phyloP scores from a whole-genome alignment of 64 coral and sea anemone genomes.

The Pocillopora verrucosa region DNA sequence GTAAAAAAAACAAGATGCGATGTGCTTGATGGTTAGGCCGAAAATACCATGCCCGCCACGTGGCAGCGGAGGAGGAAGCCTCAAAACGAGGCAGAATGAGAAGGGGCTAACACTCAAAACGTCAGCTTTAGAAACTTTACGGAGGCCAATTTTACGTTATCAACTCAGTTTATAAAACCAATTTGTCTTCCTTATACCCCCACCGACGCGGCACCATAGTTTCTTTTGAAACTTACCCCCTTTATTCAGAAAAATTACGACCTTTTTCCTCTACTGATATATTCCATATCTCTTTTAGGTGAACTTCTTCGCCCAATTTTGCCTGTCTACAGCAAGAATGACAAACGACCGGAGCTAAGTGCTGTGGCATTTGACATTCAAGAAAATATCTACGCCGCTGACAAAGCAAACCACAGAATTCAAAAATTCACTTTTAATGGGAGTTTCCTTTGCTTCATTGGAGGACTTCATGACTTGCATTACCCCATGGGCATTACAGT shows the following conservation, averaged over 20 bases:
- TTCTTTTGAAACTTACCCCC: too few relatives aligned
- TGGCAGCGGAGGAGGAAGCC: too few relatives aligned
- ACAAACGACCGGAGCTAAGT: slow-evolving; percentile 71
- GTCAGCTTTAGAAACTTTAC: too few relatives aligned
- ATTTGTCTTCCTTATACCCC: too few relatives aligned
- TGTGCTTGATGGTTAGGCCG: too few relatives aligned
- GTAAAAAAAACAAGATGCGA: too few relatives aligned
- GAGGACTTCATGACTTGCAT: slow-evolving; percentile 60
- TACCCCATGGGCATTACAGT: slow-evolving; percentile 76
- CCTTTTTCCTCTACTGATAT: not conserved
- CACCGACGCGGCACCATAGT: too few relatives aligned
- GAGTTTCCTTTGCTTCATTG: slow-evolving; percentile 80
- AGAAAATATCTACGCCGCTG: slow-evolving; percentile 64
- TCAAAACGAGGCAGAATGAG: not conserved
- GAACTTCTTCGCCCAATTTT: slow-evolving; percentile 82
- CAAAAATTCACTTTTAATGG: slow-evolving; percentile 88
- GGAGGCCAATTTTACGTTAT: too few relatives aligned
- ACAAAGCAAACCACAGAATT: slow-evolving; percentile 88
- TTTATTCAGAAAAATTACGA: not conserved
- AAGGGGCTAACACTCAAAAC: not conserved
- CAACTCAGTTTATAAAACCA: too few relatives aligned
- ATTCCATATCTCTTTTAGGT: slow-evolving; percentile 46
- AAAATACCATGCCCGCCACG: too few relatives aligned
- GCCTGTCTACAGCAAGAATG: slow-evolving; percentile 85
- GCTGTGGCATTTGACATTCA: slow-evolving; percentile 62